Evolutionary conservation across 2,797 vertebrate genomes (phyloP).

Genomic region (Oryzias dopingdopingensis): DNA sequence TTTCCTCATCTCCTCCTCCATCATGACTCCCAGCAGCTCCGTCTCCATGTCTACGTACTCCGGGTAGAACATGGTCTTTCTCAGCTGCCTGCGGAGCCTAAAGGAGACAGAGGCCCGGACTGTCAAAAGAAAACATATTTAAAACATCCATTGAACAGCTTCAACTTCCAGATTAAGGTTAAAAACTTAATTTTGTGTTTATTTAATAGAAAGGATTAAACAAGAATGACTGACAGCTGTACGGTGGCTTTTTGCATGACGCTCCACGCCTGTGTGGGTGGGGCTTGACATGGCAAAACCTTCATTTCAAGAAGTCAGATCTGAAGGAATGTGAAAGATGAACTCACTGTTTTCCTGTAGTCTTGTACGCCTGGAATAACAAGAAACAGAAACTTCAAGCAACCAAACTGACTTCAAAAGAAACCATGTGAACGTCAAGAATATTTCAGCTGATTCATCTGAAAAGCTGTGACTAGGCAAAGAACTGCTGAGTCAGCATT

Average conservation of each 20-base stretch:
- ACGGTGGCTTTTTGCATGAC: too few species aligned
- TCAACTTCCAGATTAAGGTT: too few species aligned
- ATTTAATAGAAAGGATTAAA: too few species aligned
- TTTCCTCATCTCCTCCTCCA: constrained; percentile 70
- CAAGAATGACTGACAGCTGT: too few species aligned
- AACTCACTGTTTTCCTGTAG: constrained; percentile 71
- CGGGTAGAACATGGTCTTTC: constrained; percentile 69
- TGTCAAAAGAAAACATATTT: not conserved
- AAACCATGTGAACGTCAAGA: not conserved
- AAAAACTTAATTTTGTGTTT: too few species aligned
- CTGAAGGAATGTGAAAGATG: not conserved
- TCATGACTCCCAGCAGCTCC: constrained; percentile 50
- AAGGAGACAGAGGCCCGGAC: not conserved
- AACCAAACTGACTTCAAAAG: too few species aligned
- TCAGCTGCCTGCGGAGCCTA: constrained; percentile 65
- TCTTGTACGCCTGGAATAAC: constrained; percentile 65
- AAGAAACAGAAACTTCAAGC: constrained; percentile 8
- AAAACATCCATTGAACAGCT: not conserved
- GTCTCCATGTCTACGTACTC: constrained; percentile 64
- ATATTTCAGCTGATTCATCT: not conserved
- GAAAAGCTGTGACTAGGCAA: not conserved
- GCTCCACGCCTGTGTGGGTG: too few species aligned
- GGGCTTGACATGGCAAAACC: too few species aligned
- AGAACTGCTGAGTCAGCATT: not conserved
- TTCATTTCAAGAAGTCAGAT: not conserved